Conservation (phyloP, 2,888 invertebrate genomes). For the Cryptocheilus praepositus region DNA sequence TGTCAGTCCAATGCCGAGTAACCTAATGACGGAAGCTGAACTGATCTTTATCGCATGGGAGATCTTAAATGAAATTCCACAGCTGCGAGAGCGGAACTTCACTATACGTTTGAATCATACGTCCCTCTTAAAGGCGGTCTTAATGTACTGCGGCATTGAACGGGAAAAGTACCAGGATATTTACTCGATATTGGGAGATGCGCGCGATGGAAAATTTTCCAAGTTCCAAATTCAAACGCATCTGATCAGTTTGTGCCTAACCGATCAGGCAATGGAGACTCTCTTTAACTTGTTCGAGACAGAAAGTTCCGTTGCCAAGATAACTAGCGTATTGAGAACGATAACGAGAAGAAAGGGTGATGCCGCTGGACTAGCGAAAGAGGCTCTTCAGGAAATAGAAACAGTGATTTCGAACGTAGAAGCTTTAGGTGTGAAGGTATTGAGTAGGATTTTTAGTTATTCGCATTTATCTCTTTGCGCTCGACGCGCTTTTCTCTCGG, state of each 20-base stretch:
- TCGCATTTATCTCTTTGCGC: too few species aligned
- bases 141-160: constrained; percentile 88
- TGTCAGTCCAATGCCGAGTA: constrained; percentile 84
- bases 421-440: constrained; percentile 85
- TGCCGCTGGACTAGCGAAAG: constrained; percentile 81
- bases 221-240: constrained; percentile 84
- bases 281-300: constrained; percentile 82
- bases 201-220: constrained; percentile 79
- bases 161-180: constrained; percentile 79
- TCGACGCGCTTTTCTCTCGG: too few species aligned
- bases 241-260: constrained; percentile 81
- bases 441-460: too few species aligned
- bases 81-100: constrained; percentile 80
- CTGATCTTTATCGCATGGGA: constrained; percentile 86
- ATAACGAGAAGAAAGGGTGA: constrained; percentile 84
- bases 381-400: constrained; percentile 86
- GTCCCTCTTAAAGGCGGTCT: constrained; percentile 83
- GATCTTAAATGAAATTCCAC: constrained; percentile 82
- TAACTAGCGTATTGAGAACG: constrained; percentile 79
- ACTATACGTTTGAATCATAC: constrained; percentile 88
- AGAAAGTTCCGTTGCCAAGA: constrained; percentile 80
- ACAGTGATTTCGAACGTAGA: constrained; percentile 83
- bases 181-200: constrained; percentile 75
- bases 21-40: constrained; percentile 90
- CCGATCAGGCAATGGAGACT: constrained; percentile 80